Evolutionary conservation across 2,888 invertebrate genomes (phyloP).

Genomic region (Caenorhabditis macrosperma): DNA sequence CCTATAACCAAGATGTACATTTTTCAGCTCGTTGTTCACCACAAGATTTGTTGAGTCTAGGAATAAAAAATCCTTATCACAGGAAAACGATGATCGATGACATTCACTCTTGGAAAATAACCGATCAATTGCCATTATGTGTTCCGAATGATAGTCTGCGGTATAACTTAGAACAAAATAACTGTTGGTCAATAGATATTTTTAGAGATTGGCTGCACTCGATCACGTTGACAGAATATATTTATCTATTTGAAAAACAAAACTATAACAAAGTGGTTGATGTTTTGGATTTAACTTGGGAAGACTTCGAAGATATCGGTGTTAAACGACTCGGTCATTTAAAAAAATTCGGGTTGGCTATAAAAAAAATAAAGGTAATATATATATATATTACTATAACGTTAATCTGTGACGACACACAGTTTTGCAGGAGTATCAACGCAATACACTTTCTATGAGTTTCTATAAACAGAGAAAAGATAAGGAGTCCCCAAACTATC

Average conservation of each 20-base stretch:
- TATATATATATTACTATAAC: neutral
- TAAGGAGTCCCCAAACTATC: too few species aligned
- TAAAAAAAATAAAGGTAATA: slow-evolving; percentile 87
- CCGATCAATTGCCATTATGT: slow-evolving; percentile 70
- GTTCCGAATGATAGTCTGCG: slow-evolving; percentile 61
- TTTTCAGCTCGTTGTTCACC: slow-evolving; percentile 93
- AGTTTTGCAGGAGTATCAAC: slow-evolving; percentile 49
- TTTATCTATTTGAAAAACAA: slow-evolving; percentile 91
- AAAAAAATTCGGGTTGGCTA: slow-evolving; percentile 96
- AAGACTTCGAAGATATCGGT: slow-evolving; percentile 96
- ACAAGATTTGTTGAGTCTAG: slow-evolving; percentile 87
- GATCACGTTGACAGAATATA: slow-evolving; percentile 93
- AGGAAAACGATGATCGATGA: slow-evolving; percentile 95
- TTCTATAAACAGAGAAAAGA: too few species aligned
- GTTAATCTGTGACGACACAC: neutral
- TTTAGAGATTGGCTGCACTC: slow-evolving; percentile 90
- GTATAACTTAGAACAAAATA: slow-evolving; percentile 35
- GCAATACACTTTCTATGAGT: neutral
- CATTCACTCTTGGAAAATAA: slow-evolving; percentile 84
- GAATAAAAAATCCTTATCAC: slow-evolving; percentile 96
- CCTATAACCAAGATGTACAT: too few species aligned
- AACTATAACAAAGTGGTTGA: slow-evolving; percentile 93
- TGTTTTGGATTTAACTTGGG: slow-evolving; percentile 96
- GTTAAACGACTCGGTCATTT: slow-evolving; percentile 89
- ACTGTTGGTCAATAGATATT: slow-evolving; percentile 6